These are phyloP conservation scores for Rhipidura dahli DNA, from an alignment of 2,113 vertebrate genomes.

Conservation along the genomic window DNA sequence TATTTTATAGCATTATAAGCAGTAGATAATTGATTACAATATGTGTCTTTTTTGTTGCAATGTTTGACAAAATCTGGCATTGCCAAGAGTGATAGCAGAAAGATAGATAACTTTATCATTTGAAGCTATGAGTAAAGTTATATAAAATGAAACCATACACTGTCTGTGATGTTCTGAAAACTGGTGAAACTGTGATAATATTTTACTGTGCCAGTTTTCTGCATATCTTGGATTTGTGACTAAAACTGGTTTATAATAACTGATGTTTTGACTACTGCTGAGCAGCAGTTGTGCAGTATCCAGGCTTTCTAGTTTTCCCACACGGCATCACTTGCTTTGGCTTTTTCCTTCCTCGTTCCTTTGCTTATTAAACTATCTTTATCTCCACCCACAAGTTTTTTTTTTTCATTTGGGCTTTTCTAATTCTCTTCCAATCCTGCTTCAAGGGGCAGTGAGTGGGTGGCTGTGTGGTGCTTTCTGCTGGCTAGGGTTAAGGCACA, in stretches of 20 bases:
- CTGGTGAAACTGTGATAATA: not conserved
- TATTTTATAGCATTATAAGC: not conserved
- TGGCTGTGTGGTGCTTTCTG: not conserved
- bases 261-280: not conserved
- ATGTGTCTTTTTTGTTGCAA: accelerated
- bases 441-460: not conserved
- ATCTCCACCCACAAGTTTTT: not conserved
- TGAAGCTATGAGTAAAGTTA: not conserved
- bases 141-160: not conserved
- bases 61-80: not conserved
- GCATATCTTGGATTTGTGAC: not conserved
- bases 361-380: not conserved
- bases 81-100: not conserved
- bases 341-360: not conserved
- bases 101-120: not conserved
- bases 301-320: not conserved
- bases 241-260: not conserved
- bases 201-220: not conserved
- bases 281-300: not conserved
- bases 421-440: not conserved
- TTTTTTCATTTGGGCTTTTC: not conserved
- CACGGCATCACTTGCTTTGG: not conserved
- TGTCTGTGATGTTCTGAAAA: not conserved
- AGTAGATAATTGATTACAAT: not conserved
- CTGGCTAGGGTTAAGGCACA: not conserved